Evolutionary conservation across 2,113 vertebrate genomes (phyloP).

Genomic region (Ardeotis arabs): DNA sequence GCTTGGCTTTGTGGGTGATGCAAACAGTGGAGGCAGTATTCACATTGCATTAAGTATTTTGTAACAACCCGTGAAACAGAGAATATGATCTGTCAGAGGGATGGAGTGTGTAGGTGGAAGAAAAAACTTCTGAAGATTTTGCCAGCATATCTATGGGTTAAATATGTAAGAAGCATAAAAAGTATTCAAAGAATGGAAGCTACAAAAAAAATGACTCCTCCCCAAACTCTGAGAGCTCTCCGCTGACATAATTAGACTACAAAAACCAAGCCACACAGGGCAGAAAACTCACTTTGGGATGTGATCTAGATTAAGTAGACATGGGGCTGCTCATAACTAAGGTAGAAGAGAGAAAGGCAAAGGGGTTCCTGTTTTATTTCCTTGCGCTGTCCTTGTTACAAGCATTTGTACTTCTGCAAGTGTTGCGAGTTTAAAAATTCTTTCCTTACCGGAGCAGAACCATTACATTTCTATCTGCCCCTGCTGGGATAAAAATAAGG

Average conservation of each 20-base stretch:
- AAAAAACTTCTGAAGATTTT: not conserved
- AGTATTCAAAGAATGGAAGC: not conserved
- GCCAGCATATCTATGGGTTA: not conserved
- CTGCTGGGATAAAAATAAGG: conserved; percentile 5
- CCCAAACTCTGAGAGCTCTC: not conserved
- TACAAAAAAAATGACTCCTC: not conserved
- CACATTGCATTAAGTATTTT: not conserved
- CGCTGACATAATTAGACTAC: conserved; percentile 24
- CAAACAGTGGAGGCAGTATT: not conserved
- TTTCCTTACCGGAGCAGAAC: not conserved
- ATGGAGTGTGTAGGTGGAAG: not conserved
- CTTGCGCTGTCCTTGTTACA: not conserved
- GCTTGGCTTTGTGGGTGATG: not conserved
- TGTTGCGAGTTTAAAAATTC: not conserved
- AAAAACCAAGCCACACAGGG: not conserved
- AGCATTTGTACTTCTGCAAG: not conserved
- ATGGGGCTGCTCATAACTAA: not conserved
- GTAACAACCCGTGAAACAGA: not conserved
- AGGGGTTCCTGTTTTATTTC: not conserved
- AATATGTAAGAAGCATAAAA: not conserved
- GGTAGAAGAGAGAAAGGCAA: not conserved
- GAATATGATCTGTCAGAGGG: not conserved
- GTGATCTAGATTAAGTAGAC: not conserved
- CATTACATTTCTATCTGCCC: conserved; percentile 1
- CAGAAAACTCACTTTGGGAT: conserved; percentile 16